phyloP scores from a whole-genome alignment of 2,888 invertebrate genomes.

The Synergus umbraculus region DNA sequence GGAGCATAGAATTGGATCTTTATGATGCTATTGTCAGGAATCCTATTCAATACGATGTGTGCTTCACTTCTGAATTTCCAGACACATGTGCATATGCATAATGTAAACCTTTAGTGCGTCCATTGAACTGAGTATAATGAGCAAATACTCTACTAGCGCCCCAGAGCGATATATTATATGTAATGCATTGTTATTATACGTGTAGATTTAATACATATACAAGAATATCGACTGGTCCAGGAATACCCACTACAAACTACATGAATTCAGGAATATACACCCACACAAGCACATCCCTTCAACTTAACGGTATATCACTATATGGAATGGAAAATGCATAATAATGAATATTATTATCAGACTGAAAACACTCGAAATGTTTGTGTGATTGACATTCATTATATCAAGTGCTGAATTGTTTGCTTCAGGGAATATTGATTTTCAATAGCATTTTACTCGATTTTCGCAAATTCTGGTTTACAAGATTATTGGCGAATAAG shows the following conservation, averaged over 20 bases:
- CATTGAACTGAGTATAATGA: slow-evolving; percentile 61
- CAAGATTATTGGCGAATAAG: too few species aligned
- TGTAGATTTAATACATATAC: slow-evolving; percentile 45
- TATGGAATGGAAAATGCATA: slow-evolving; percentile 4
- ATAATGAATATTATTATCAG: slow-evolving; percentile 35
- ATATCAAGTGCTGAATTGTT: not conserved
- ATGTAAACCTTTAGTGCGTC: slow-evolving; percentile 48
- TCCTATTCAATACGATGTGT: not conserved
- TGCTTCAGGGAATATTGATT: not conserved
- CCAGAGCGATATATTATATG: slow-evolving; percentile 41
- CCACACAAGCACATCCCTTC: not conserved
- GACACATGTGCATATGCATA: slow-evolving; percentile 37
- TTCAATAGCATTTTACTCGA: not conserved
- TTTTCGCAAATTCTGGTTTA: not conserved
- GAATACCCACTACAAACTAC: slow-evolving; percentile 27
- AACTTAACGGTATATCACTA: not conserved
- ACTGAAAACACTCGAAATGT: slow-evolving; percentile 29
- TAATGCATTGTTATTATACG: slow-evolving; percentile 37
- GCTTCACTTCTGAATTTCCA: slow-evolving; percentile 40
- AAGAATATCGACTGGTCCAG: slow-evolving; percentile 34
- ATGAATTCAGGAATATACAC: slow-evolving; percentile 15
- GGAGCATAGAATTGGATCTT: slow-evolving; percentile 22
- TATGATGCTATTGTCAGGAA: slow-evolving; percentile 11
- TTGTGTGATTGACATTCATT: slow-evolving; percentile 6
- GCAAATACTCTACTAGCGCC: slow-evolving; percentile 46